phyloP scores from a whole-genome alignment of 2,888 invertebrate species.

The Eupithecia abbreviata region DNA sequence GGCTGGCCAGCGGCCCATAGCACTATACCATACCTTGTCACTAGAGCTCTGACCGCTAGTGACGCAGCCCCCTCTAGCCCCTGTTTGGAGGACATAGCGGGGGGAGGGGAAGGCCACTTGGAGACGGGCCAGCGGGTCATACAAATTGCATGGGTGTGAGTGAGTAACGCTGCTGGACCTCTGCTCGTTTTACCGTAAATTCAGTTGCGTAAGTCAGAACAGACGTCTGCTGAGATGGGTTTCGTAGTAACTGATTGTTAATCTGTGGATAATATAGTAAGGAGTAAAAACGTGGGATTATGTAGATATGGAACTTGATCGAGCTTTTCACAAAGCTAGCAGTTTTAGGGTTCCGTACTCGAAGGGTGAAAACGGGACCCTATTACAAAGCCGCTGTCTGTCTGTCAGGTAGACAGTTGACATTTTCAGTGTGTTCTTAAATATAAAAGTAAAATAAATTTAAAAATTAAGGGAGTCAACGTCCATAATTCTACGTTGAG shows the following conservation, averaged over 20 bases:
- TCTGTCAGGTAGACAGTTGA: no score
- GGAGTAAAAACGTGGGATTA: neutral
- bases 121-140: slow-evolving; percentile 61
- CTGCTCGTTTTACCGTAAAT: slow-evolving; percentile 81
- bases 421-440: no score
- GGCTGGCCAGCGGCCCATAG: slow-evolving; percentile 68
- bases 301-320: neutral
- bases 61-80: slow-evolving; percentile 63
- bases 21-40: slow-evolving; percentile 79
- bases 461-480: no score
- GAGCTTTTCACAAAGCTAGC: neutral
- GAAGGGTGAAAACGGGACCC: no score
- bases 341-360: no score
- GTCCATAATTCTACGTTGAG: no score
- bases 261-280: slow-evolving; percentile 18
- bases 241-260: slow-evolving; percentile 27
- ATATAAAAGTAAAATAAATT: no score
- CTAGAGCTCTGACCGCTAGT: slow-evolving; percentile 76
- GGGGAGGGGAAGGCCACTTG: slow-evolving; percentile 56
- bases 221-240: slow-evolving; percentile 76
- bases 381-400: no score
- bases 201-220: slow-evolving; percentile 81
- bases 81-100: slow-evolving; percentile 52
- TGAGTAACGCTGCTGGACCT: slow-evolving; percentile 79
- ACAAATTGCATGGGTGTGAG: slow-evolving; percentile 80